phyloP scores from a whole-genome alignment of 2,888 invertebrate species.

The Ectemnius lituratus region DNA sequence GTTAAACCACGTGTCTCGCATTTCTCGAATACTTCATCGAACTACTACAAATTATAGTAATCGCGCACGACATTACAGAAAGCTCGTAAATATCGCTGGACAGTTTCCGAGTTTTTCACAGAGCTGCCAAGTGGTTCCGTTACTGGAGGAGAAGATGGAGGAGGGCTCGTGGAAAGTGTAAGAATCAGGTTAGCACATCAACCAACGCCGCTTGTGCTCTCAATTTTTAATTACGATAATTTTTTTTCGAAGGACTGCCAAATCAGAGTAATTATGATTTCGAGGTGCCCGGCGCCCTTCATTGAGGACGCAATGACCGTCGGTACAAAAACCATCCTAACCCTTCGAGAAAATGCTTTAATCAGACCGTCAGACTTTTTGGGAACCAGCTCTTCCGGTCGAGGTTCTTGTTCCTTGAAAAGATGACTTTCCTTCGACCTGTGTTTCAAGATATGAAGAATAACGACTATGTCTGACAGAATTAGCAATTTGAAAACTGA shows the following conservation, averaged over 20 bases:
- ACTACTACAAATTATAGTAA: not conserved
- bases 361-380: constrained; percentile 43
- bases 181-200: constrained; percentile 38
- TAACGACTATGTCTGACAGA: not conserved
- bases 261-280: constrained; percentile 62
- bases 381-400: constrained; percentile 8
- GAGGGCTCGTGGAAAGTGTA: not conserved
- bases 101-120: constrained; percentile 37
- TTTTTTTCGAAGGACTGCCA: constrained; percentile 19
- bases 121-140: constrained; percentile 30
- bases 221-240: not conserved
- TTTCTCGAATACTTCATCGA: not conserved
- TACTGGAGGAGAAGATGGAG: constrained; percentile 32
- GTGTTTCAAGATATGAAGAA: not conserved
- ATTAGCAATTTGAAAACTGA: not conserved
- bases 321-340: constrained; percentile 70
- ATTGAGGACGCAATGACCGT: constrained; percentile 54
- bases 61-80: not conserved
- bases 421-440: not conserved
- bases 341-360: constrained; percentile 63
- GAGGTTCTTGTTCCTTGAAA: not conserved
- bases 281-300: constrained; percentile 63
- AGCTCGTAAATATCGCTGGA: constrained; percentile 28
- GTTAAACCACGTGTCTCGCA: not conserved
- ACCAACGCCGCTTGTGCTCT: not conserved